Evolutionary conservation across 2,888 invertebrate species (phyloP).

Genomic region (Platycnemis pennipes): DNA sequence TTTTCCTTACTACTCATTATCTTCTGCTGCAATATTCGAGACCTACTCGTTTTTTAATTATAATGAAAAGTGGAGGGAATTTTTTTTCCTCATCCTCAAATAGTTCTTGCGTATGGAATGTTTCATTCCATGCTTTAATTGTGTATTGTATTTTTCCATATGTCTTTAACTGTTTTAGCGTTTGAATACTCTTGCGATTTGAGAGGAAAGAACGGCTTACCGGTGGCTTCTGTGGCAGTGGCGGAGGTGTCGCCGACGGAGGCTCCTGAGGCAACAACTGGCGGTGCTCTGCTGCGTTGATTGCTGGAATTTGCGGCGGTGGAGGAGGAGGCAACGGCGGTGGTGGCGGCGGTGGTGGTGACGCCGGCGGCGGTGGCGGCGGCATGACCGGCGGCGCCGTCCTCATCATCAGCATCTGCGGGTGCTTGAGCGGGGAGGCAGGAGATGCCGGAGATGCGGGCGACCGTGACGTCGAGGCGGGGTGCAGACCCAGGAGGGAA

Average conservation of each 20-base stretch:
- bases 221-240: conserved; percentile 50
- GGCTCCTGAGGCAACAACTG: not conserved
- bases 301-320: conserved; percentile 69
- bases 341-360: not conserved
- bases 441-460: conserved; percentile 78
- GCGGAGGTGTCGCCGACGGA: conserved; percentile 19
- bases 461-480: conserved; percentile 88
- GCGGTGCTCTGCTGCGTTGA: conserved; percentile 24
- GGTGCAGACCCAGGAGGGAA: conserved; percentile 92
- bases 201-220: not conserved
- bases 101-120: too few relatives aligned
- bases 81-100: too few relatives aligned
- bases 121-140: too few relatives aligned
- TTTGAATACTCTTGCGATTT: not conserved
- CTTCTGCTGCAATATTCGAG: too few relatives aligned
- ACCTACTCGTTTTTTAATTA: too few relatives aligned
- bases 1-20: too few relatives aligned
- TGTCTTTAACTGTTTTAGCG: too few relatives aligned
- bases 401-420: conserved; percentile 89
- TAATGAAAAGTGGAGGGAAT: too few relatives aligned
- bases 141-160: too few relatives aligned
- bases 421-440: conserved; percentile 87
- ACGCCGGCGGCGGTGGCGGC: not conserved
- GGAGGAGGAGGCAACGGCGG: conserved; percentile 43
- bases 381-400: conserved; percentile 90